phyloP scores from a whole-genome alignment of 2,888 invertebrate genomes.

The Anagyrus pseudococci region DNA sequence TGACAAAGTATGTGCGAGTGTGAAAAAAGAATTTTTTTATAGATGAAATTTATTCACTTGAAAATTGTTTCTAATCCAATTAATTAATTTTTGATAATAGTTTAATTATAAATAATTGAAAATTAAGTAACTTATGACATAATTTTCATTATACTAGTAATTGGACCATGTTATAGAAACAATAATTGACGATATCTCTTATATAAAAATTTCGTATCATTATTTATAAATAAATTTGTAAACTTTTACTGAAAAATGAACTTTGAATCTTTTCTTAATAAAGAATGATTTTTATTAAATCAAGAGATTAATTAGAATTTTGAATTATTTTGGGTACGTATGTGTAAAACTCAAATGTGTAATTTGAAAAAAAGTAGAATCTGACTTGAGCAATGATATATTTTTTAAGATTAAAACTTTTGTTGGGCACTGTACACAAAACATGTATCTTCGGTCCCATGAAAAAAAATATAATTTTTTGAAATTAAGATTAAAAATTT shows the following conservation, averaged over 20 bases:
- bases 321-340: slow-evolving; percentile 8
- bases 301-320: slow-evolving; percentile 4
- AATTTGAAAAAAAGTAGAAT: slow-evolving; percentile 12
- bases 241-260: slow-evolving; percentile 13
- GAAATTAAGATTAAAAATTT: too few relatives aligned
- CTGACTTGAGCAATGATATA: slow-evolving; percentile 5
- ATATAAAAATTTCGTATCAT: slow-evolving; percentile 2
- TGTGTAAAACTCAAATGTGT: slow-evolving; percentile 13
- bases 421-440: neutral
- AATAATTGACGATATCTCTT: slow-evolving; percentile 5
- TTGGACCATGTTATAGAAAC: slow-evolving; percentile 15
- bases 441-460: too few relatives aligned
- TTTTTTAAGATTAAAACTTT: slow-evolving; percentile 19
- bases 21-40: slow-evolving; percentile 29
- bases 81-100: neutral
- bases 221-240: slow-evolving; percentile 6
- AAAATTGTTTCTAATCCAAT: slow-evolving; percentile 30
- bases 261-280: slow-evolving; percentile 15
- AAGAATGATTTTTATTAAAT: slow-evolving; percentile 2
- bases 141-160: too few relatives aligned
- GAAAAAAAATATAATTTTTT: too few relatives aligned
- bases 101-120: slow-evolving; percentile 6
- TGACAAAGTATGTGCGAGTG: slow-evolving; percentile 29
- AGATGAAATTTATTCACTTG: slow-evolving; percentile 22
- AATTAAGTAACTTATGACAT: too few relatives aligned